Percentiles rank a stretch among this genome's conserved stretches.
phyloP scores from a whole-genome alignment of 1,140 invertebrate species.

The Procambarus clarkii region DNA sequence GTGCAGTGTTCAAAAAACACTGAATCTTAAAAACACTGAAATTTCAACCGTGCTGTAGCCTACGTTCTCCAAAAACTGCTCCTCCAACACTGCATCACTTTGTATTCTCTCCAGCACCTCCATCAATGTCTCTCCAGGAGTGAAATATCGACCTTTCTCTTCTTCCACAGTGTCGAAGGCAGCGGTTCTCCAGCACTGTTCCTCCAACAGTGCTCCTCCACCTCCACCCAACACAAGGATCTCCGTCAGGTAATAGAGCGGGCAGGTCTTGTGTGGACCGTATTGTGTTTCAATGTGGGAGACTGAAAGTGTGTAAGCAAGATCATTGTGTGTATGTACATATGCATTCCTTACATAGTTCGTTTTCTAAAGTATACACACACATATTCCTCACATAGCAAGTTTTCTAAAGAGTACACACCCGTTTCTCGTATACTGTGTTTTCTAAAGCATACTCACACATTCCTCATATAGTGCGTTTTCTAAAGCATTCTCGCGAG shows the following conservation, averaged over 20 bases:
- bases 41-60: background rate
- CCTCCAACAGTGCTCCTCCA: background rate
- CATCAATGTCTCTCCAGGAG: no score
- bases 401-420: no score
- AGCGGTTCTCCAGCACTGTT: background rate
- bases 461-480: no score
- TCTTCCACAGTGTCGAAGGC: background rate
- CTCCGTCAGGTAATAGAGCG: background rate
- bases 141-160: no score
- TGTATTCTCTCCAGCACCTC: no score
- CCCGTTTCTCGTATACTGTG: no score
- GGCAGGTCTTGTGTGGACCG: no score
- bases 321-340: background rate
- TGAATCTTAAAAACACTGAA: background rate
- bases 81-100: background rate
- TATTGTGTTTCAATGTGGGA: background rate
- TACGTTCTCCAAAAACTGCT: background rate
- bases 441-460: no score
- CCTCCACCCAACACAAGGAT: background rate
- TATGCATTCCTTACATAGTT: background rate
- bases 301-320: background rate
- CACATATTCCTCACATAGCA: no score
- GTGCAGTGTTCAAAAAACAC: no score
- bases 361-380: no score
- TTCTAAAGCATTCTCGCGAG: no score